Evolutionary conservation across 2,113 vertebrate genomes (phyloP), one percentile per base, ranked within the genome.

Genomic region (Salvelinus sp.): DNA sequence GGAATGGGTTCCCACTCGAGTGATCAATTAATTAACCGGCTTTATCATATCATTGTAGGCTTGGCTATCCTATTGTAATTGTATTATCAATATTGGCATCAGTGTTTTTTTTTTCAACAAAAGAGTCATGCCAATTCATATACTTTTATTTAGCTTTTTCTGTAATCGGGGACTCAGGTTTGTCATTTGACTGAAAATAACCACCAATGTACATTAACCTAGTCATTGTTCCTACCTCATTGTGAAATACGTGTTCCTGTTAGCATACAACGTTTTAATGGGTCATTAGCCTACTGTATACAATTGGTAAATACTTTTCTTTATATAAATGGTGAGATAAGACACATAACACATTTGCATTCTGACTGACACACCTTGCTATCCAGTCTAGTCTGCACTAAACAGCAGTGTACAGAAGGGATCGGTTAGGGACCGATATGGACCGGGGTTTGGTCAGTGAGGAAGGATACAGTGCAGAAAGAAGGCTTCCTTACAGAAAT

Each of bases 51-150:
- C 48, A 65, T 65, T 60, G 64, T 68, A 77, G 77, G 82, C 38
- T 79, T 77, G 79, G 62, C 60, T 80, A n/a, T 79, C 2, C 44
- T 9, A 64, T 33, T 48, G 33, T 71, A 67, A 58, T 54, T n/a
- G 13, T 62, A 62, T 10, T 22, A 62, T 62, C 58, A 62, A 6
- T 62, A 62, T 62, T 62, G n/a, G n/a, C 58, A 62, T n/a, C 58
- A 44, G 38, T 12, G 38, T 44, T 10, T 10, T 44, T 44, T 44
- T 9, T 44, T 44, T 44, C 38, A 44, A 44, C 38, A 44, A 44
- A 44, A 44, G 7, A 44, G 10, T 44, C 38, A 44, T 44, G 38
- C 38, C 38, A 1, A 44, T 44, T 44, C 9, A 2, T 44, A 44
- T 9, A 44, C n/a, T 62, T 62, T 22, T 62, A 23, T 62, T 23